Percentiles rank a stretch among this genome's conserved stretches.
phyloP scores from a whole-genome alignment of 2,113 vertebrate species.

The Myrmecophaga tridactyla region DNA sequence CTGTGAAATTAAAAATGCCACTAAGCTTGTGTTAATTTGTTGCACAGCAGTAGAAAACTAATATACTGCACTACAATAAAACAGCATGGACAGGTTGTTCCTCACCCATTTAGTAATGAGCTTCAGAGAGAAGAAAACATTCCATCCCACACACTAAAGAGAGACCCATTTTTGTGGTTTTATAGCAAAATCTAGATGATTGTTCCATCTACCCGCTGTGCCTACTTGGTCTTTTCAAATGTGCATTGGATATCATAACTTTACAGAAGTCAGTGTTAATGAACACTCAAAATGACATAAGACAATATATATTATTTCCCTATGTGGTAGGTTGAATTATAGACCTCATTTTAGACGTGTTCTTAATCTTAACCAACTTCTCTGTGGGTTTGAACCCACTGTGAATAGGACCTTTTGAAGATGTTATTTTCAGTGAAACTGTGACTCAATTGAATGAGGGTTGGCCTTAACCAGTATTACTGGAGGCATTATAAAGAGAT shows the following conservation, averaged over 20 bases:
- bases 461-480: too few relatives aligned
- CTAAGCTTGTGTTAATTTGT: not conserved
- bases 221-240: not conserved
- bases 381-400: too few relatives aligned
- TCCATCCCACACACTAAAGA: not conserved
- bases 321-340: too few relatives aligned
- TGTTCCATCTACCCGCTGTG: not conserved
- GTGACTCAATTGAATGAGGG: too few relatives aligned
- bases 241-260: not conserved
- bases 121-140: not conserved
- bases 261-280: not conserved
- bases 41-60: not conserved
- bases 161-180: not conserved
- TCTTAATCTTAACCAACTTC: too few relatives aligned
- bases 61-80: not conserved
- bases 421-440: too few relatives aligned
- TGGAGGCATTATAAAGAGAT: too few relatives aligned
- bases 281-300: not conserved
- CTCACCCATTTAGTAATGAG: not conserved
- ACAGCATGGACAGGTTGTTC: not conserved
- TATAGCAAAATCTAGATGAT: not conserved
- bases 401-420: too few relatives aligned
- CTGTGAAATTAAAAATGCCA: not conserved
- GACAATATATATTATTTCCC: not conserved
- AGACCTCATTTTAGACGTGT: too few relatives aligned